Evolutionary conservation across 2,113 vertebrate genomes (phyloP), one percentile per base, ranked within the genome.

Genomic region (Gallinago paraguaiae): DNA sequence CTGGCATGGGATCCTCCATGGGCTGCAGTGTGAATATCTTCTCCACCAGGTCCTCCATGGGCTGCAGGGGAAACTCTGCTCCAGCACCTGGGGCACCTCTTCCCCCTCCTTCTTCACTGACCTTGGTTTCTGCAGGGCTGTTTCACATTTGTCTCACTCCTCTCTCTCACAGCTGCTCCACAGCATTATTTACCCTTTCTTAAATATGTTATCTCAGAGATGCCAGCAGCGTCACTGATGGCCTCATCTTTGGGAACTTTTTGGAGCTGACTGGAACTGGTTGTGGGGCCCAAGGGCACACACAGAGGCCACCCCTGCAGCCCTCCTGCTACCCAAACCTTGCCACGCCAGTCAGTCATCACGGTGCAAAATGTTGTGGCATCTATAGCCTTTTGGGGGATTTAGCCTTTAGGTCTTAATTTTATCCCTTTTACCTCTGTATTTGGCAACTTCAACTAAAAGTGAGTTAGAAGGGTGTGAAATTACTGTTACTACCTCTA

Each of bases 11-110:
- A 13, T 81, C 6, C 16, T 72, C 37, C 16, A 4, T 1, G 5
- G 31, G 9, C 53, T 81, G 13, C 43, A 64, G 18, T 9, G 10
- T 57, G 37, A 12, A 13, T 28, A 17, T 27, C 37, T 82, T 14
- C 15, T 74, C 10, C 20, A 17, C 8, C 2, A 1, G 31, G 14
- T 25, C 35, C 37, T 59, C 27, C 19, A 17, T 9, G 25, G 16
- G 14, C 31, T 79, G 33, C 33, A 43, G 37, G 14, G 10, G 8
- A 79, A 57, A 13, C 27, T 31, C 25, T 57, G 13, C 35, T 60
- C 27, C 0, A 0, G 17, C 2, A 9, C 3, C 19, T 39, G 17
- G 4, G 3, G 2, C 2, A 2, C 10, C 4, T 65, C 9, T 31
- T 74, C 5, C 0, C 0, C 5, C 11, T 43, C 11, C 25, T 48